Conservation (phyloP, 1,140 invertebrate genomes). For the Aporrectodea caliginosa region DNA sequence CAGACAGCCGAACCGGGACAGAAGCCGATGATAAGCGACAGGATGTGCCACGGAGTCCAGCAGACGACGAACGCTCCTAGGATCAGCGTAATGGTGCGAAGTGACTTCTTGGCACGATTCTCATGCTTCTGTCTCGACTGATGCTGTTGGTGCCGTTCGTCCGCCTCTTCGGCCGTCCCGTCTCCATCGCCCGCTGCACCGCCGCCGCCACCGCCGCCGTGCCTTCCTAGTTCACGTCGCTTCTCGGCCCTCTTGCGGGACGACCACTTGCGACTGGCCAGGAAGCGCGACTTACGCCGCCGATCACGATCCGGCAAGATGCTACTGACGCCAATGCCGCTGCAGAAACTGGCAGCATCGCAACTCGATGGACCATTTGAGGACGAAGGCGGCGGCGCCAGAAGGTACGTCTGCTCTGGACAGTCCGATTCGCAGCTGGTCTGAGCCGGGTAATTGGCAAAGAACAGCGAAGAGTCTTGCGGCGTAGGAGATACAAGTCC, state of each 20-base stretch:
- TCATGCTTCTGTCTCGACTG: slow-evolving; percentile 20
- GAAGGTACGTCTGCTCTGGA: neutral
- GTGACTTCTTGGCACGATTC: slow-evolving; percentile 79
- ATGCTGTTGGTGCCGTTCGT: slow-evolving; percentile 23
- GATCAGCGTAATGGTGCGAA: slow-evolving; percentile 98
- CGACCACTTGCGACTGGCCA: neutral
- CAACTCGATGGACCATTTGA: neutral
- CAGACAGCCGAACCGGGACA: slow-evolving; percentile 71
- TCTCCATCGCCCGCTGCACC: neutral
- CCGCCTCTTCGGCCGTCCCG: slow-evolving; percentile 5
- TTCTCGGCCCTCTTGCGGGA: neutral
- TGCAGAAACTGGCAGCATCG: no score
- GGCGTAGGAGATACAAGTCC: neutral
- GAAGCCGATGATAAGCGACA: slow-evolving; percentile 90
- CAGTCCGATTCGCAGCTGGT: neutral
- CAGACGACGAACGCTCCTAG: slow-evolving; percentile 95
- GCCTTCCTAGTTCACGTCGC: no score
- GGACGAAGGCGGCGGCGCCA: neutral
- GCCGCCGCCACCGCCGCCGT: no score
- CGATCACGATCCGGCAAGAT: neutral
- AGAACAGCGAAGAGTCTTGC: neutral
- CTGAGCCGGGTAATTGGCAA: neutral
- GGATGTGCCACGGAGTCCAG: slow-evolving; percentile 98
- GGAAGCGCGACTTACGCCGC: neutral
- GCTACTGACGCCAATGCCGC: neutral